These are phyloP conservation scores for Alligator mississippiensis DNA, from an alignment of 2,113 vertebrate species.

Conservation along the genomic window DNA sequence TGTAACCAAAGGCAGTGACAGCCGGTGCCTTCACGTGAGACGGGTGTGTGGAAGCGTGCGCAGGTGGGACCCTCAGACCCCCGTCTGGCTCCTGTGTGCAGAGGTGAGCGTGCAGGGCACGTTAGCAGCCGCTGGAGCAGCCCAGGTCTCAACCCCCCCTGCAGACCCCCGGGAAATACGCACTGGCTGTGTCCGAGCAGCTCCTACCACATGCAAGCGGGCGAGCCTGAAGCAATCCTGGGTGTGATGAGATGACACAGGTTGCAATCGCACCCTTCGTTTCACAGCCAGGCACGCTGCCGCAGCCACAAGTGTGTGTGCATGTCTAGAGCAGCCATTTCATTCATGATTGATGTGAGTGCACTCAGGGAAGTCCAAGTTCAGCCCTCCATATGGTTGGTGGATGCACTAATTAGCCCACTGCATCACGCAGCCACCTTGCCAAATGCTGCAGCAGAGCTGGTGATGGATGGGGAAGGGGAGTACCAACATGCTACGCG, in stretches of 20 bases:
- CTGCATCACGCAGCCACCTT: background rate
- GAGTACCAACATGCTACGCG: too few species aligned
- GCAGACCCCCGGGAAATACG: too few species aligned
- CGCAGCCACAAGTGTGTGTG: background rate
- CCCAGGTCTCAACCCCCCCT: too few species aligned
- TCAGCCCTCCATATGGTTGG: background rate
- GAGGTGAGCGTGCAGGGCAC: accelerated
- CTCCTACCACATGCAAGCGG: too few species aligned
- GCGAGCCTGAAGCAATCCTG: too few species aligned
- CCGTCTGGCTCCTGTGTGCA: accelerated
- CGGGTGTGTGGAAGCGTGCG: too few species aligned
- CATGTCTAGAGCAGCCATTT: background rate
- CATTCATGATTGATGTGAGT: background rate
- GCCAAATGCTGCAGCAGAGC: background rate
- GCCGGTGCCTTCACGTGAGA: background rate
- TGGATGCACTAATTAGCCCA: too few species aligned
- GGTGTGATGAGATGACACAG: too few species aligned
- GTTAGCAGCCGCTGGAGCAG: background rate
- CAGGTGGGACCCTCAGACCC: too few species aligned
- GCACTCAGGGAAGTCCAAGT: background rate
- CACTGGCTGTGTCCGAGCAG: too few species aligned
- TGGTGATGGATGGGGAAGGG: too few species aligned
- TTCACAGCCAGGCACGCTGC: background rate
- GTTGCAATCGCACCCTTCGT: background rate
- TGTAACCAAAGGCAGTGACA: background rate